Evolutionary conservation across 2,797 vertebrate species (phyloP).

Genomic region (Sparus aurata): DNA sequence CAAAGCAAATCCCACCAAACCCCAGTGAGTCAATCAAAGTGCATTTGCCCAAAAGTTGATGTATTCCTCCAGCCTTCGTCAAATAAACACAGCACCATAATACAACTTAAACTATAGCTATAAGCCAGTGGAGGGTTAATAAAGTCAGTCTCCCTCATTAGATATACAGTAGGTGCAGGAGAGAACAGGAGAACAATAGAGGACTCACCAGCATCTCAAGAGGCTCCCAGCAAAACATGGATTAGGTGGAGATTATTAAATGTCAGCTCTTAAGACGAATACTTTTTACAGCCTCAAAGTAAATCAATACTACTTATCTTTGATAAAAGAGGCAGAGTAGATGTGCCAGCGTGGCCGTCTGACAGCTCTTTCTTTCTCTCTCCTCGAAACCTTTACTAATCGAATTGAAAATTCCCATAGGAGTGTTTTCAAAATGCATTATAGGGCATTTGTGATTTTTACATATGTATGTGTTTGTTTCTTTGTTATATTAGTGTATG

Average conservation of each 20-base stretch:
- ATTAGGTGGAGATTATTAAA: constrained; percentile 89
- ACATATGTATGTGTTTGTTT: constrained; percentile 51
- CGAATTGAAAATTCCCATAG: constrained; percentile 62
- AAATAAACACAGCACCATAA: constrained; percentile 14
- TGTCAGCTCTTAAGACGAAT: constrained; percentile 87
- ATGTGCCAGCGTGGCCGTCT: constrained; percentile 74
- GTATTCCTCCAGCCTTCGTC: constrained; percentile 30
- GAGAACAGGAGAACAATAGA: constrained; percentile 74
- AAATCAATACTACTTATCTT: constrained; percentile 90
- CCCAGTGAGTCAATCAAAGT: constrained; percentile 9
- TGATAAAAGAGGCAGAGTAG: constrained; percentile 85
- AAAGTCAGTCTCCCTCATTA: constrained; percentile 65
- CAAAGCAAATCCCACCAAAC: constrained; percentile 1
- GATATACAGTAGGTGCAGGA: constrained; percentile 56
- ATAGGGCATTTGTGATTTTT: constrained; percentile 43
- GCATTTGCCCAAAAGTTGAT: constrained; percentile 11
- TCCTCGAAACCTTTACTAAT: constrained; percentile 72
- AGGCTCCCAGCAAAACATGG: constrained; percentile 81
- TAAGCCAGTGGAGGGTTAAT: constrained; percentile 53
- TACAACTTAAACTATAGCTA: neutral
- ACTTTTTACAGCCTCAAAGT: constrained; percentile 87
- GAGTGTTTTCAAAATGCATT: constrained; percentile 59
- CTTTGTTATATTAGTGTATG: constrained; percentile 23
- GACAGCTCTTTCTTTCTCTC: constrained; percentile 69
- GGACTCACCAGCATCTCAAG: constrained; percentile 74